A percentile compares a stretch with the other conserved stretches of the same genome.
Evolutionary conservation across 2,113 vertebrate genomes (phyloP).

Genomic region (Lagopus muta): DNA sequence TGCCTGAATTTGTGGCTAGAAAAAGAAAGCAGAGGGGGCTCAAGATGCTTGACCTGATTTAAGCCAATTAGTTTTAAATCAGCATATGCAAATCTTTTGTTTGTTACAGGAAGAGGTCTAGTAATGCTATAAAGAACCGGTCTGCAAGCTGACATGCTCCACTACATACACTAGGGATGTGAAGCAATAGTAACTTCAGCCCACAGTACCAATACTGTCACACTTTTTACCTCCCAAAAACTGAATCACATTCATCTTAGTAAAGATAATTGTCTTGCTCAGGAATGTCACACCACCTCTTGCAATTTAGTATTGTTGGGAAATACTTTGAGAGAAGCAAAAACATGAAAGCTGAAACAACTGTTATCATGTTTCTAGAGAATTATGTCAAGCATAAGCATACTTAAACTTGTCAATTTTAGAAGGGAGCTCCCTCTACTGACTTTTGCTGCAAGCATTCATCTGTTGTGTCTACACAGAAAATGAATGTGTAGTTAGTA

Average conservation of each 20-base stretch:
- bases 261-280: neutral
- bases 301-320: neutral
- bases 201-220: neutral
- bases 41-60: neutral
- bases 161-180: neutral
- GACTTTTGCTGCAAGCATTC: neutral
- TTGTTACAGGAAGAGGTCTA: neutral
- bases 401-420: neutral
- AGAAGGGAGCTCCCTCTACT: conserved; percentile 9
- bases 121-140: neutral
- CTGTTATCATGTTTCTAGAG: neutral
- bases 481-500: neutral
- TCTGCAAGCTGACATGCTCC: neutral
- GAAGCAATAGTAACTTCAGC: neutral
- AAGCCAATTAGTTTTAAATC: neutral
- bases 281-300: neutral
- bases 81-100: neutral
- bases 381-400: neutral
- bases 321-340: neutral
- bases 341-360: neutral
- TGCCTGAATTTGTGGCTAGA: neutral
- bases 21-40: neutral
- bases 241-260: neutral
- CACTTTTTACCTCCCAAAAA: neutral
- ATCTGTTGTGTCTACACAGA: fast-evolving